Percentiles rank a stretch among this genome's conserved stretches.
phyloP scores from a whole-genome alignment of 92 coral and sea anemone species.

The Diadumene lineata region DNA sequence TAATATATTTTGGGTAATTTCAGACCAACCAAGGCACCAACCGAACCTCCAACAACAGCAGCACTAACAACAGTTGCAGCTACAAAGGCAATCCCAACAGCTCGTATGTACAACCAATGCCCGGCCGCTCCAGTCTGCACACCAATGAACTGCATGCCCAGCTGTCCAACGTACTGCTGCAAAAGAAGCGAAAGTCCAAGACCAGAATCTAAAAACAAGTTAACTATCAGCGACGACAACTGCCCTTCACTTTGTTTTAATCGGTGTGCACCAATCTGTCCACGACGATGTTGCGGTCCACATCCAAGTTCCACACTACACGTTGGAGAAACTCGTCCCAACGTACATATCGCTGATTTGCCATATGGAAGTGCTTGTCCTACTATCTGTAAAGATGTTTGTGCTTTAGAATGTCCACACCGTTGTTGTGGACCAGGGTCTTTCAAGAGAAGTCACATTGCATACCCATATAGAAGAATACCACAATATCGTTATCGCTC shows the following conservation, averaged over 20 bases:
- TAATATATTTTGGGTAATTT: too few species aligned
- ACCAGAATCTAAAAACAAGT: slow-evolving; percentile 60
- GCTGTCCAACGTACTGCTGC: slow-evolving; percentile 81
- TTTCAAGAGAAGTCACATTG: slow-evolving; percentile 44
- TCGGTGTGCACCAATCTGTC: slow-evolving; percentile 75
- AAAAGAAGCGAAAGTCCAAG: slow-evolving; percentile 68
- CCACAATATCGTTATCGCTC: slow-evolving; percentile 14
- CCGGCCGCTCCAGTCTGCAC: slow-evolving; percentile 23
- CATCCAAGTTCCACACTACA: slow-evolving; percentile 39
- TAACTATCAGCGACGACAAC: slow-evolving; percentile 29
- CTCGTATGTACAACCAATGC: slow-evolving; percentile 19
- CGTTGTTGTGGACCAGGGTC: slow-evolving; percentile 94
- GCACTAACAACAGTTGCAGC: slow-evolving; percentile 44
- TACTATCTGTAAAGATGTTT: slow-evolving; percentile 73
- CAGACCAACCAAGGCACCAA: slow-evolving; percentile 22
- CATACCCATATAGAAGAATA: slow-evolving; percentile 15
- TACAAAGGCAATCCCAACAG: slow-evolving; percentile 39
- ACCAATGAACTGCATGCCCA: slow-evolving; percentile 44
- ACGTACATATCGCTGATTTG: slow-evolving; percentile 51
- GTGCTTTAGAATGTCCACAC: slow-evolving; percentile 93
- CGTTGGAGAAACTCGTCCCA: slow-evolving; percentile 47
- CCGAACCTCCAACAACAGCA: slow-evolving; percentile 34
- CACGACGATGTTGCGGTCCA: slow-evolving; percentile 95
- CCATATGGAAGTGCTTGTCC: slow-evolving; percentile 58
- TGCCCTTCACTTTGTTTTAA: slow-evolving; percentile 78